These are phyloP conservation scores for Pollenia griseotomentosa DNA, from an alignment of 2,888 invertebrate species.

Conservation along the genomic window DNA sequence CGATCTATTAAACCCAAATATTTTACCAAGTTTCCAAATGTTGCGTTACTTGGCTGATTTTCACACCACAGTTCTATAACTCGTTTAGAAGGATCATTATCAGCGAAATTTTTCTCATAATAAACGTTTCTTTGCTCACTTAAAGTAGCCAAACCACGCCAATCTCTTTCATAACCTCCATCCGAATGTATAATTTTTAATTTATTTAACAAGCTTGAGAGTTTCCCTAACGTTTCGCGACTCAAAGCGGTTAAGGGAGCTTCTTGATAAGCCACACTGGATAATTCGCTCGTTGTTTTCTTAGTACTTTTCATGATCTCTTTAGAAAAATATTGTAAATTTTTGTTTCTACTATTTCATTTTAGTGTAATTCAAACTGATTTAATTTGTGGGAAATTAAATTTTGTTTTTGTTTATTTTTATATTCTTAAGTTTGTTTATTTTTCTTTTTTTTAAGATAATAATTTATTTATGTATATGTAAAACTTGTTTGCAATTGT, in stretches of 20 bases:
- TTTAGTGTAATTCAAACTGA: too few species aligned
- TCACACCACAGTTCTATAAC: conserved; percentile 87
- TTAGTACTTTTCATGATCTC: too few species aligned
- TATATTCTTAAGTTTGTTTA: too few species aligned
- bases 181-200: conserved; percentile 88
- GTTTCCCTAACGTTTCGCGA: conserved; percentile 83
- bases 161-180: conserved; percentile 88
- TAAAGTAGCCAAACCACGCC: conserved; percentile 90
- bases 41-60: conserved; percentile 84
- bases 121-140: conserved; percentile 86
- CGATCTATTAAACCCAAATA: conserved; percentile 89
- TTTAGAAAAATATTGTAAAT: too few species aligned
- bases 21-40: conserved; percentile 86
- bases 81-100: conserved; percentile 86
- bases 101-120: conserved; percentile 82
- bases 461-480: too few species aligned
- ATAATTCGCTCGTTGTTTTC: neutral
- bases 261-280: conserved; percentile 57
- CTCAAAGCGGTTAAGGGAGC: conserved; percentile 84
- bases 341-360: too few species aligned
- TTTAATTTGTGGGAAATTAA: too few species aligned
- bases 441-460: too few species aligned
- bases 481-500: too few species aligned
- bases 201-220: conserved; percentile 88
- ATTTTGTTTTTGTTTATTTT: too few species aligned